Conservation (phyloP, 1,140 invertebrate species). For the Brachystomella parvula region DNA sequence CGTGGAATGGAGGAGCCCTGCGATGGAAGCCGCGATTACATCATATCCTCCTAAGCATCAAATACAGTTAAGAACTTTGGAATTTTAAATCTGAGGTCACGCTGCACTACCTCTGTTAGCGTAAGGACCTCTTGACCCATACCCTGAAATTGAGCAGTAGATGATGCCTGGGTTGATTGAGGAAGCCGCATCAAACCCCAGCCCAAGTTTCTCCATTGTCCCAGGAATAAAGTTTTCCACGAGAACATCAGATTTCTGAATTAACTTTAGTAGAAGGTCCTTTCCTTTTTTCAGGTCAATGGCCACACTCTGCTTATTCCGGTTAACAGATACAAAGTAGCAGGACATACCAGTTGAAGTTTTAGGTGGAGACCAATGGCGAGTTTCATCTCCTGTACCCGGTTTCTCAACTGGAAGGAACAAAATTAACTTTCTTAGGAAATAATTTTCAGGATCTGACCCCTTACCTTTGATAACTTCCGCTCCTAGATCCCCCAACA, state of each 20-base stretch:
- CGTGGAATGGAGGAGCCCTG: conserved; percentile 82
- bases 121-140: conserved; percentile 80
- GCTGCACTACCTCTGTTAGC: conserved; percentile 53
- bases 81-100: background rate
- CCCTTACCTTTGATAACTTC: conserved; percentile 71
- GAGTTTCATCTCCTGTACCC: conserved; percentile 75
- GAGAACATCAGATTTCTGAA: conserved; percentile 70
- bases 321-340: conserved; percentile 82
- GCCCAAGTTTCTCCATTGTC: conserved; percentile 63
- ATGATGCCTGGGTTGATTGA: conserved; percentile 68
- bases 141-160: conserved; percentile 92
- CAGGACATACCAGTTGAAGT: conserved; percentile 56
- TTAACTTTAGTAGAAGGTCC: conserved; percentile 64
- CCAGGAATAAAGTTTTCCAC: conserved; percentile 94
- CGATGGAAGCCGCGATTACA: conserved; percentile 85
- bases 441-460: conserved; percentile 1
- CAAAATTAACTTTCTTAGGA: conserved; percentile 9
- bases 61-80: background rate
- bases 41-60: conserved; percentile 67
- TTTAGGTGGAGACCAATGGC: conserved; percentile 84
- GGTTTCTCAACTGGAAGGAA: conserved; percentile 56
- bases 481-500: conserved; percentile 86
- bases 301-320: conserved; percentile 92
- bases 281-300: conserved; percentile 76
- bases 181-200: conserved; percentile 71